phyloP scores from a whole-genome alignment of 2,797 vertebrate genomes.

The Microctenopoma steveboyesi region DNA sequence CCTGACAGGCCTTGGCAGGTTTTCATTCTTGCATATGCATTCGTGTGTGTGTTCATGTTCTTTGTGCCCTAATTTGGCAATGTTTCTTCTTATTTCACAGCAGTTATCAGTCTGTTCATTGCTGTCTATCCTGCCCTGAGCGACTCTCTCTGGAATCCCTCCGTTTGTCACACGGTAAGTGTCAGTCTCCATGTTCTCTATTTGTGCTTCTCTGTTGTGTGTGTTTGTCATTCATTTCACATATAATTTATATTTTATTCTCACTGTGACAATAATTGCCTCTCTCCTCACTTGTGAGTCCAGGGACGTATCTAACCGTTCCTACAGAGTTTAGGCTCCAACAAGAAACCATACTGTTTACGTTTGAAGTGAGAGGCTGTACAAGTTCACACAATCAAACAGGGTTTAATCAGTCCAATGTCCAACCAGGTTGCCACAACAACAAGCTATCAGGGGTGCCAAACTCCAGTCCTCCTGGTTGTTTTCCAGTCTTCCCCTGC shows the following conservation, averaged over 20 bases:
- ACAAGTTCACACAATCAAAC: not conserved
- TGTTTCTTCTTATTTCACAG: conserved; percentile 39
- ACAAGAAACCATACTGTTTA: not conserved
- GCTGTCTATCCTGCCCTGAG: conserved; percentile 39
- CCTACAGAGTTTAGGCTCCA: not conserved
- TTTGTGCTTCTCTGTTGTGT: not conserved
- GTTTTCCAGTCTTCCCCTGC: no score
- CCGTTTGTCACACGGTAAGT: conserved; percentile 63
- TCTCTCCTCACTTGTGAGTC: not conserved
- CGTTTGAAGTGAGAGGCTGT: no score
- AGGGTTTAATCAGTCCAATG: not conserved
- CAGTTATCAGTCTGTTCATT: conserved; percentile 65
- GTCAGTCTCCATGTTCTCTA: conserved; percentile 31
- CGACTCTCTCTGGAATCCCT: conserved; percentile 32
- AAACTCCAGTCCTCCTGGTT: no score
- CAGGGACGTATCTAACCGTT: not conserved
- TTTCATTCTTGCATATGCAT: conserved; percentile 9
- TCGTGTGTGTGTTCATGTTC: conserved; percentile 9
- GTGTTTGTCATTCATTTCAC: conserved; percentile 2
- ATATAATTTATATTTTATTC: not conserved
- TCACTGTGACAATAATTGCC: not conserved
- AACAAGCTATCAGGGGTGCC: no score
- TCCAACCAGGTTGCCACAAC: no score
- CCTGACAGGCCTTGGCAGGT: conserved; percentile 8
- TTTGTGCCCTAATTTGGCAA: conserved; percentile 27